Base-by-base conservation (phyloP, 2,113 vertebrate species). In the Telmatochromis sp. region DNA sequence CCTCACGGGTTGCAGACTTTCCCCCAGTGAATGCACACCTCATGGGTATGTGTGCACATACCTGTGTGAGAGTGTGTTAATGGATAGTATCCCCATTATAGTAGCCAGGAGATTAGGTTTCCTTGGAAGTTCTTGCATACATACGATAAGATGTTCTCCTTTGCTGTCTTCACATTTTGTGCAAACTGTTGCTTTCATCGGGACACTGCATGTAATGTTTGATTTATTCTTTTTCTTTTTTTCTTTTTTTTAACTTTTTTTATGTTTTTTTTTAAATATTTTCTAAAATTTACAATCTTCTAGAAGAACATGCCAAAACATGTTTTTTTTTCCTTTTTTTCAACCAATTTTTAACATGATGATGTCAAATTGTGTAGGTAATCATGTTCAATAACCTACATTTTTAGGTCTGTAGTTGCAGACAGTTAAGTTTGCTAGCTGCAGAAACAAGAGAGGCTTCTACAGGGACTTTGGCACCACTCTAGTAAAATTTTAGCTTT, bases 21-120 rank as follows among this genome's bases (percentile, higher is more conserved):
- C 50, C 9, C 47, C 63, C 2, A 4, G 7, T 28, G 57, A 9
- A 21, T 5, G 7, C 58, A 55, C 17, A 17, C 79, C 33, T 15
- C 9, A 17, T 19, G 21, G 28, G 53, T 21, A n/a, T 3, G 2
- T 19, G 53, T 33, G 8, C 3, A 26, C 35, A 45, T 31, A 60
- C 14, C 0, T 9, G 14, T 13, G 47, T 5, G 19, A 26, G 26
- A 60, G 15, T 23, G 7, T 68, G 80, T 83, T 33, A 86, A 60
- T 83, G 54, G 53, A 6, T 31, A 80, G 68, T 47, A 53, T 63
- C 78, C 47, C 11, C 31, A 60, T 9, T 47, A n/a, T 47, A 63
- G 57, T 75, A 79, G 54, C 63, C 9, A 21, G 57, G 65, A 80
- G 40, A 60, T 95, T 88, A 92, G 53, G 57, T 87, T 79, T 7